phyloP scores from a whole-genome alignment of 2,113 vertebrate species.

The Pardalotus punctatus region DNA sequence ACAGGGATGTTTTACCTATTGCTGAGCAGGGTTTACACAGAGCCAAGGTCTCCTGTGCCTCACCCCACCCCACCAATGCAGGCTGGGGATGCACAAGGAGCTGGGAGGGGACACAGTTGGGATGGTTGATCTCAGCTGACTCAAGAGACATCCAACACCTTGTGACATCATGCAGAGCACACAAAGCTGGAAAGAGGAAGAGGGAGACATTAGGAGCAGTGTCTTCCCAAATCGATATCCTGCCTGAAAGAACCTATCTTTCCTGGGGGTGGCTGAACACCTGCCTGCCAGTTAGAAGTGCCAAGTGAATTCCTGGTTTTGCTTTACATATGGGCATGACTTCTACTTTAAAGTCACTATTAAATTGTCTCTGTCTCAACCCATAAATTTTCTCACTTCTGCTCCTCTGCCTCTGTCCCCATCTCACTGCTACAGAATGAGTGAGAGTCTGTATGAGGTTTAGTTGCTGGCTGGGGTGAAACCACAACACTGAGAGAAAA shows the following conservation, averaged over 20 bases:
- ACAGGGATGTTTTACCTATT: fast-evolving
- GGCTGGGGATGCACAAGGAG: neutral
- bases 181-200: neutral
- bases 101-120: neutral
- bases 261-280: neutral
- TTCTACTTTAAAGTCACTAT: neutral
- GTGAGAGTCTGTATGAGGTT: neutral
- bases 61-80: neutral
- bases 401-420: neutral
- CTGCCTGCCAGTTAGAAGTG: neutral
- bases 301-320: neutral
- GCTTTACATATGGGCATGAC: neutral
- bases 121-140: too few relatives aligned
- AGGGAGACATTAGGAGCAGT: fast-evolving
- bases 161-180: fast-evolving
- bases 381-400: neutral
- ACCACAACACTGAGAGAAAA: neutral
- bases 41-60: neutral
- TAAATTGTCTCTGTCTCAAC: neutral
- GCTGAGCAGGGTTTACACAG: neutral
- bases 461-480: neutral
- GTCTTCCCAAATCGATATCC: neutral
- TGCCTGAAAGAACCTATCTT: fast-evolving
- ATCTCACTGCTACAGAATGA: neutral
- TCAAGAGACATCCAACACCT: neutral